Base-by-base conservation (phyloP, 2,888 invertebrate genomes). In the Drosophila setosimentum region DNA sequence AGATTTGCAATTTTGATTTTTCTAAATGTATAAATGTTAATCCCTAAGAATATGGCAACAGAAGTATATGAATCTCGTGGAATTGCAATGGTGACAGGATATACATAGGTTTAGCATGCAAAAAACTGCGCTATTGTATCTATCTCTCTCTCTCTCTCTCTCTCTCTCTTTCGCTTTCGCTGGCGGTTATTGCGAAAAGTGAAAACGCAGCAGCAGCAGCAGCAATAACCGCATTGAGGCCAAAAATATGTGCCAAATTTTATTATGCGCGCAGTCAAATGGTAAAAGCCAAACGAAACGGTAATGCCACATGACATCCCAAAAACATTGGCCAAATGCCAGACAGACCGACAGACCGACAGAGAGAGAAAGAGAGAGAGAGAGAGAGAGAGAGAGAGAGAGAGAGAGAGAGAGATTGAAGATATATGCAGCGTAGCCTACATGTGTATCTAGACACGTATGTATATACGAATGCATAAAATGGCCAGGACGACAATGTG, bases 161-260 rank as follows among this genome's bases (percentile, higher is more conserved):
- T 24, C 27, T 11, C 27, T 18, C 29, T 24, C 21, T 33, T 27
- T 70, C 1, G 18, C 21, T 37, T 53, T 40, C 18, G 18, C 37
- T 45, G 33, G 63, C 37, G 58, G 45, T 50, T 60, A 61, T 57
- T 68, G 69, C 33, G 63, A 66, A 73, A 65, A 77, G 82, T 75
- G 73, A 83, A 87, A 75, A 86, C 53, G 80, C 80, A 68, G 21
- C 69, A 49, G 80, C 80, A 68, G 21, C 69, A 49, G 70, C 71
- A 67, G 78, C 80, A 73, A 72, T 74, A 73, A 79, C 71, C 79
- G 69, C 82, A 82, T 75, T 64, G 78, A 83, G 61, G 71, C 87
- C 79, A 59, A 83, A 87, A 85, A 87, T 85, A 87, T 85, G 84
- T 79, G 82, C 81, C 88, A 85, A 87, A 85, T 87, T 85, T 87